Evolutionary conservation across 2,113 vertebrate genomes (phyloP), one percentile per base, ranked within the genome.

Genomic region (Centropus bengalensis): DNA sequence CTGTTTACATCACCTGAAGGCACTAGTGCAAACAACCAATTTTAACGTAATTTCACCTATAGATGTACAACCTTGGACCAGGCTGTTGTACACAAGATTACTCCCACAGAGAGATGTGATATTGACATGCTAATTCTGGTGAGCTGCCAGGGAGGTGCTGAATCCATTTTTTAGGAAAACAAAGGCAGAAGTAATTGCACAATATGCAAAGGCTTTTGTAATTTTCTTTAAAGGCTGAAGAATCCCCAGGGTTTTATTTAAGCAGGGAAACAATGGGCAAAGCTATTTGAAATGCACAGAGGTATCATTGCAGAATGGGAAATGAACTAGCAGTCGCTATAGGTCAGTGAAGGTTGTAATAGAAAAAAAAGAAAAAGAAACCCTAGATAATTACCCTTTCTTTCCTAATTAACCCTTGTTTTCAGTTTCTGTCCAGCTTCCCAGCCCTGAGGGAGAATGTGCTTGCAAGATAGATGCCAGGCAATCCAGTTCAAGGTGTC

Each of bases 341-440:
- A 94, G 59, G 64, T 70, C 87, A 81, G 74, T 73, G 73, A 86
- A 94, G 76, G 83, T 71, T 94, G 40, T 52, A 64, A 23, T 9
- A 56, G 8, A 54, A 51, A 58, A 15, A 32, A 56, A 52, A 42
- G 30, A 26, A 56, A 33, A 49, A 49, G 13, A 21, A 64, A 86
- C 30, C 6, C 8, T 28, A 70, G 68, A 32, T 91, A 83, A 93
- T 94, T 93, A 70, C 52, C 28, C 55, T 91, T 83, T 88, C 66
- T 91, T 81, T 88, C 38, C 73, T 83, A 91, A 94, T 82, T 92
- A 88, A 97, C 86, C 80, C 89, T 89, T 94, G 58, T 51, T 86
- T 95, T 89, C 74, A 42, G 27, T 58, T 89, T 82, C 69, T 92
- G 58, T 62, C 24, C 58, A 62, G 58, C 54, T 97, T 82, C 79